A percentile compares a stretch with the other conserved stretches of the same genome.
Conservation (phyloP, 2,888 invertebrate genomes). For the Euplagia quadripunctaria region DNA sequence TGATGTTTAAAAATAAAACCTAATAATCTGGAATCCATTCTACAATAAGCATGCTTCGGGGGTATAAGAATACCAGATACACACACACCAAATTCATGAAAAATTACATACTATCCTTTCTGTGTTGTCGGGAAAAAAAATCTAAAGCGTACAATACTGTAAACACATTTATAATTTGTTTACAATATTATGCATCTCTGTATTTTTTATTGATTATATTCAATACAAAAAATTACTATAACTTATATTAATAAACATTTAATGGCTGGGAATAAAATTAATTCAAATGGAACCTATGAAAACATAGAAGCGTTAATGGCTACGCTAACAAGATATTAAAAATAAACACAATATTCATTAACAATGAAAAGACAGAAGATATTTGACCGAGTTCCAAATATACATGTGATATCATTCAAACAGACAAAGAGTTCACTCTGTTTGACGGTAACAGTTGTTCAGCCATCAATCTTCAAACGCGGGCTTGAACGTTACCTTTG, state of each 20-base stretch:
- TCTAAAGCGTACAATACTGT: too few relatives aligned
- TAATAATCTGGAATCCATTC: too few relatives aligned
- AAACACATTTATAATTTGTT: too few relatives aligned
- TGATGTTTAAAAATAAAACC: too few relatives aligned
- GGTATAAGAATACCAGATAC: too few relatives aligned
- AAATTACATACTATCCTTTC: too few relatives aligned
- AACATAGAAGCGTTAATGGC: constrained; percentile 39
- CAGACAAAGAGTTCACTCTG: constrained; percentile 60
- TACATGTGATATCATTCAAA: constrained; percentile 62
- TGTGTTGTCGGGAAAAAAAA: too few relatives aligned
- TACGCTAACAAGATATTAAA: constrained; percentile 49
- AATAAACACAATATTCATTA: constrained; percentile 53
- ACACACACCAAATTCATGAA: too few relatives aligned
- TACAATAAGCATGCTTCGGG: too few relatives aligned
- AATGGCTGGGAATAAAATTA: not conserved
- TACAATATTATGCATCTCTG: too few relatives aligned
- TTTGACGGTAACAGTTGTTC: constrained; percentile 62
- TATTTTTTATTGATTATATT: too few relatives aligned
- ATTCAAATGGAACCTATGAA: constrained; percentile 7
- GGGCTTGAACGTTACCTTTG: constrained; percentile 66
- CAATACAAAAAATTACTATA: not conserved
- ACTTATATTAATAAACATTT: not conserved
- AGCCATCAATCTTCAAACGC: constrained; percentile 59
- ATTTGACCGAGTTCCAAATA: constrained; percentile 69
- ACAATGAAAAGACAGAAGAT: constrained; percentile 56